Percentiles rank a stretch among this genome's conserved stretches.
Evolutionary conservation across 2,113 vertebrate species (phyloP).

Genomic region (Coracopsis vasa): DNA sequence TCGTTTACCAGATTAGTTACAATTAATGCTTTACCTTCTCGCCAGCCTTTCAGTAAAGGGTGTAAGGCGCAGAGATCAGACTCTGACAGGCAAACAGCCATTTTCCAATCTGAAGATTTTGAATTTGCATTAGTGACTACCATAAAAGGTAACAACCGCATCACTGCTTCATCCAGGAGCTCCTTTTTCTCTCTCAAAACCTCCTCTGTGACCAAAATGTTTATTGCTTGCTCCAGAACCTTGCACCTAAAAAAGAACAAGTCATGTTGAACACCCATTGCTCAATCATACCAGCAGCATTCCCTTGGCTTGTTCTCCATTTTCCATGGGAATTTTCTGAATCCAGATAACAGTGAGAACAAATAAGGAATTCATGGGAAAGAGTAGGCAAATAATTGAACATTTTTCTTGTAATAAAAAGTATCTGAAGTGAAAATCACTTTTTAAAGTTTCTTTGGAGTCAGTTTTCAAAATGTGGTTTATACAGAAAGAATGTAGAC

Average conservation of each 20-base stretch:
- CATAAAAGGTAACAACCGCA: constrained; percentile 84
- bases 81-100: constrained; percentile 75
- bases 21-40: constrained; percentile 74
- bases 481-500: background rate
- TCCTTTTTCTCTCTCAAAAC: constrained; percentile 56
- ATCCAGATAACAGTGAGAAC: background rate
- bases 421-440: background rate
- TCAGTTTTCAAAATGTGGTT: background rate
- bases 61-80: constrained; percentile 78
- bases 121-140: constrained; percentile 62
- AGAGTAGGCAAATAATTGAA: background rate
- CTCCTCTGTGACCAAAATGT: constrained; percentile 74
- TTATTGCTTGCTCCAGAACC: constrained; percentile 73
- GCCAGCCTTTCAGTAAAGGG: constrained; percentile 84
- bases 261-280: background rate
- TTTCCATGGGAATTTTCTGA: background rate
- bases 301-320: background rate
- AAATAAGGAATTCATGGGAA: background rate
- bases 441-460: background rate
- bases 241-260: constrained; percentile 75
- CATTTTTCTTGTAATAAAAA: background rate
- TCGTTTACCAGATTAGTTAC: background rate
- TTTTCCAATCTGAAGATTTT: constrained; percentile 74
- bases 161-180: constrained; percentile 65
- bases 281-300: background rate